A percentile compares a stretch with the other conserved stretches of the same genome.
phyloP scores from a whole-genome alignment of 2,113 vertebrate genomes.

The Chlorodrepanis virens region DNA sequence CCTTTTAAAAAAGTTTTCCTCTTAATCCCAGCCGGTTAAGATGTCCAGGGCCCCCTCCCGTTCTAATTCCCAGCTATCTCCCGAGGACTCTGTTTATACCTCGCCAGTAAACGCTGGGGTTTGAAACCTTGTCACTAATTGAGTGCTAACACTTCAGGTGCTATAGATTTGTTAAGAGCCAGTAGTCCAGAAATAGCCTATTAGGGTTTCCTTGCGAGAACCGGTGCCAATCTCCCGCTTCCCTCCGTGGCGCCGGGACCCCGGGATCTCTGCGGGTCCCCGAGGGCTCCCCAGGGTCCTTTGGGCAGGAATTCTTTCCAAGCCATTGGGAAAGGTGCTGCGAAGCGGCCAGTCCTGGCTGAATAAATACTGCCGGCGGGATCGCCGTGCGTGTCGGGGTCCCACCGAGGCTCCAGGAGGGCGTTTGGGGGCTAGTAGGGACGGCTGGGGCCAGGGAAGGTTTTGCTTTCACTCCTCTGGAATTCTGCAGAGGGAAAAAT shows the following conservation, averaged over 20 bases:
- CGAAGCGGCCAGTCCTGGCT: not conserved
- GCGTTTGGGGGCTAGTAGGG: not conserved
- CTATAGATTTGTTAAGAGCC: conserved; percentile 71
- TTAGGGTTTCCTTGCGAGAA: conserved; percentile 57
- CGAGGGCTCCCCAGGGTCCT: not conserved
- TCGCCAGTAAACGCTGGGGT: conserved; percentile 46
- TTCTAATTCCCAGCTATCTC: conserved; percentile 54
- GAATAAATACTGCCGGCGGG: not conserved
- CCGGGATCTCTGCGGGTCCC: not conserved
- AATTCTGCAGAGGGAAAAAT: not conserved
- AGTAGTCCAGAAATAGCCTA: conserved; percentile 67
- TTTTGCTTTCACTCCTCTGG: not conserved
- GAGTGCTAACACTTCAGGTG: conserved; percentile 73
- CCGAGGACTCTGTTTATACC: conserved; percentile 65
- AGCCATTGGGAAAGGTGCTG: not conserved
- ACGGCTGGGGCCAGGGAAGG: not conserved
- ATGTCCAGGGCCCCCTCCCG: not conserved
- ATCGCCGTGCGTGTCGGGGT: not conserved
- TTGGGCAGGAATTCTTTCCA: not conserved
- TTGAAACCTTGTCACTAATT: conserved; percentile 68
- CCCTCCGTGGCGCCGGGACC: not conserved
- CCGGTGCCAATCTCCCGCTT: conserved; percentile 20
- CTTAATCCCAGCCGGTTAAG: conserved; percentile 21
- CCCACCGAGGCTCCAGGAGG: too few relatives aligned
- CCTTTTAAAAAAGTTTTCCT: conserved; percentile 52